Percentiles rank a stretch among this genome's conserved stretches.
Conservation (phyloP, 2,113 vertebrate genomes). For the Pluvialis apricaria region DNA sequence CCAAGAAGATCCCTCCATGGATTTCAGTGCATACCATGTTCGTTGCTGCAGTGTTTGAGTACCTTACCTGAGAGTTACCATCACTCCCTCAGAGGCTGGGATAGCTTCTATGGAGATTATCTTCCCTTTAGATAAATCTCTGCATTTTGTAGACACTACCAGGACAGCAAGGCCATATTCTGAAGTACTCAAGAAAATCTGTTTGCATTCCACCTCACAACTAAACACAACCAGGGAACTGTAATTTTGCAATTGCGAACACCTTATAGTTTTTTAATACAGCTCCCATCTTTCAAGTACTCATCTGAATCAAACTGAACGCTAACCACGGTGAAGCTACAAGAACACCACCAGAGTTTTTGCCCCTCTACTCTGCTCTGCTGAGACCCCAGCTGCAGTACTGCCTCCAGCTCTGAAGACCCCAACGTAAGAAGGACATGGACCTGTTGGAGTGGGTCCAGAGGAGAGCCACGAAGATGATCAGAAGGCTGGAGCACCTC, state of each 20-base stretch:
- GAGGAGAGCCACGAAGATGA: too few species aligned
- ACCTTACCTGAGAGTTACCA: background rate
- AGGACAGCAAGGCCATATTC: background rate
- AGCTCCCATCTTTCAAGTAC: background rate
- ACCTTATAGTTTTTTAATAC: background rate
- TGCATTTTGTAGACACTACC: background rate
- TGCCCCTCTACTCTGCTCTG: background rate
- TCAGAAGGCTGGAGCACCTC: too few species aligned
- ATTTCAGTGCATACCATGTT: background rate
- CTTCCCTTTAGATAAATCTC: background rate
- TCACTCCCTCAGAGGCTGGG: background rate
- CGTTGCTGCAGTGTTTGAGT: background rate
- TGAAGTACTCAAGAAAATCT: background rate
- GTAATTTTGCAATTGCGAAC: background rate
- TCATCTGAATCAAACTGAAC: background rate
- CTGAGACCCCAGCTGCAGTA: too few species aligned
- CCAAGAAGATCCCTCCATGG: background rate
- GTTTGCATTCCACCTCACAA: background rate
- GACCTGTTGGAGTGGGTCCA: too few species aligned
- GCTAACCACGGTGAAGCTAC: background rate
- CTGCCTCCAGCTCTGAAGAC: too few species aligned
- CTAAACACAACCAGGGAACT: background rate
- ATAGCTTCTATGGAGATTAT: background rate
- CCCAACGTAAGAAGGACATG: too few species aligned
- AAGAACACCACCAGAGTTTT: background rate